These are phyloP conservation scores for Sitta europaea DNA, from an alignment of 2,113 vertebrate species.

Conservation along the genomic window DNA sequence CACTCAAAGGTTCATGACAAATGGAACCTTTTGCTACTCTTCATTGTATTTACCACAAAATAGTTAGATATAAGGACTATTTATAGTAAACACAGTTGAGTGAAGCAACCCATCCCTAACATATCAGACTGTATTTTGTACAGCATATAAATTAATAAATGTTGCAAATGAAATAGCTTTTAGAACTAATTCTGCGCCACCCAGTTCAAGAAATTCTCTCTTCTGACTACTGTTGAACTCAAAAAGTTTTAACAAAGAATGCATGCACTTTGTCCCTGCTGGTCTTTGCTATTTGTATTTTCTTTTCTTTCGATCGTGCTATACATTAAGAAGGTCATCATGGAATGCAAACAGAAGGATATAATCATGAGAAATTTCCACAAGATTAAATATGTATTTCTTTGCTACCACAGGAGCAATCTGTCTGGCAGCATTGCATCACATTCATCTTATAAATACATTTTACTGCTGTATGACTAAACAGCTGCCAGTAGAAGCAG, in stretches of 20 bases:
- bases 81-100: background rate
- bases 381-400: background rate
- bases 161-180: background rate
- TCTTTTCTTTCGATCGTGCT: background rate
- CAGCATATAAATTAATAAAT: background rate
- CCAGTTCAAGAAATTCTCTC: background rate
- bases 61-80: background rate
- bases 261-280: background rate
- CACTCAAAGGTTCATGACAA: background rate
- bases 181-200: background rate
- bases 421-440: background rate
- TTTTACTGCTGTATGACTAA: conserved; percentile 4
- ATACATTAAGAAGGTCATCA: background rate
- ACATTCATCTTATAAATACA: background rate
- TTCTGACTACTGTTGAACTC: background rate
- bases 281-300: background rate
- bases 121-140: background rate
- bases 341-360: background rate
- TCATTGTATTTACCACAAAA: background rate
- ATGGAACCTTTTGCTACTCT: background rate
- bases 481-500: background rate
- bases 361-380: background rate
- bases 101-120: background rate
- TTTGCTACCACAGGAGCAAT: background rate
- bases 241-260: background rate